Percentiles rank a stretch among this genome's conserved stretches.
Evolutionary conservation across 2,888 invertebrate species (phyloP).

Genomic region (Branchellion lobata): DNA sequence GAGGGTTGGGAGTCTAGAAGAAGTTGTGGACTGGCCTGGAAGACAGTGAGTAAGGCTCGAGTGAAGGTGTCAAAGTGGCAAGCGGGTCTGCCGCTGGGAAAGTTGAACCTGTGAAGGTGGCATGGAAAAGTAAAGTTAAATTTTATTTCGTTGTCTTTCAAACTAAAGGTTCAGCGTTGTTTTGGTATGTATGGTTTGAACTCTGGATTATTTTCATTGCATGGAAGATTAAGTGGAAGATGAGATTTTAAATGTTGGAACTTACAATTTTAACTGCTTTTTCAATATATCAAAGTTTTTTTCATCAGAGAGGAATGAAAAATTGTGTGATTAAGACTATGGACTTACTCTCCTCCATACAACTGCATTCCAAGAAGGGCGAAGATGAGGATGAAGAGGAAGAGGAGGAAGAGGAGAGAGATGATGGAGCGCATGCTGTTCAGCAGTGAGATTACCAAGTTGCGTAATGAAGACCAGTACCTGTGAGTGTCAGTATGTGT

Average conservation of each 20-base stretch:
- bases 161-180: too few species aligned
- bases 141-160: too few species aligned
- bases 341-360: slow-evolving; percentile 84
- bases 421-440: slow-evolving; percentile 99
- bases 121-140: too few species aligned
- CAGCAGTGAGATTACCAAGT: slow-evolving; percentile 95
- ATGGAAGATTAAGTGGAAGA: neutral
- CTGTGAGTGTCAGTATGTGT: slow-evolving; percentile 59
- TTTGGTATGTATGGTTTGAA: too few species aligned
- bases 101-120: slow-evolving; percentile 65
- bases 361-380: slow-evolving; percentile 98
- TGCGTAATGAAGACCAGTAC: slow-evolving; percentile 96
- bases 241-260: too few species aligned
- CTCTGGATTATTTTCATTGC: neutral
- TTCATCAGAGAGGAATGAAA: too few species aligned
- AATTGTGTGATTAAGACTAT: too few species aligned
- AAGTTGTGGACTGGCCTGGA: slow-evolving; percentile 90
- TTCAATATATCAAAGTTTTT: too few species aligned
- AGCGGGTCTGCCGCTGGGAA: slow-evolving; percentile 79
- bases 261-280: too few species aligned
- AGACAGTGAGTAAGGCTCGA: slow-evolving; percentile 97
- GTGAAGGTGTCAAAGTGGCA: slow-evolving; percentile 99
- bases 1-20: too few species aligned
- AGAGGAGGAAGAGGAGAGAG: slow-evolving; percentile 95
- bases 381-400: slow-evolving; percentile 99